These are phyloP conservation scores for Procavia capensis DNA, from an alignment of 2,113 vertebrate genomes.

Conservation along the genomic window DNA sequence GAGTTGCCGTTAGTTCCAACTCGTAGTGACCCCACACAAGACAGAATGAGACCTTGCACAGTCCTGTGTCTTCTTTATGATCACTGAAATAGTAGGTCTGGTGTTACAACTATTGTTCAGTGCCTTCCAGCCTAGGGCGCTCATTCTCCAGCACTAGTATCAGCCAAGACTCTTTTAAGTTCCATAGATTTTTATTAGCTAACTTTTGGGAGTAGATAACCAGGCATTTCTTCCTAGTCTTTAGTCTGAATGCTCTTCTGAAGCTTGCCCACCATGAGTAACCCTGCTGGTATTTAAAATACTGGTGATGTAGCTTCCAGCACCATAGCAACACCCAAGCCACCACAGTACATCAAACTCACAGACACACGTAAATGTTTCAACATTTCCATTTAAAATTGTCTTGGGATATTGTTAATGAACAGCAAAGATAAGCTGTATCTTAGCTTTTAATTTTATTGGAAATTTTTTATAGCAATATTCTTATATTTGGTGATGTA, in stretches of 20 bases:
- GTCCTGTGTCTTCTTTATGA: neutral
- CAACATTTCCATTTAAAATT: constrained; percentile 73
- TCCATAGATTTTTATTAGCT: neutral
- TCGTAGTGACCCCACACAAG: neutral
- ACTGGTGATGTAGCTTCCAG: neutral
- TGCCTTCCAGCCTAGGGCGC: neutral
- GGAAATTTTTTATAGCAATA: constrained; percentile 61
- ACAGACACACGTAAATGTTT: neutral
- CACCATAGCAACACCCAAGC: neutral
- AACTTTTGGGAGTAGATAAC: neutral
- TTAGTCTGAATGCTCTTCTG: neutral
- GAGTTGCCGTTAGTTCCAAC: neutral
- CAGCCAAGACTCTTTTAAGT: neutral
- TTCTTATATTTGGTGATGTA: constrained; percentile 42
- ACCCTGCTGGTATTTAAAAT: neutral
- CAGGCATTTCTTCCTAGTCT: neutral
- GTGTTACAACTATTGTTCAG: neutral
- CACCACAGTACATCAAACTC: neutral
- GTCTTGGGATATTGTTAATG: constrained; percentile 75
- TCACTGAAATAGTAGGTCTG: neutral
- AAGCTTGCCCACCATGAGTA: neutral
- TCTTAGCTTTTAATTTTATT: constrained; percentile 60
- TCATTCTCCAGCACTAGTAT: neutral
- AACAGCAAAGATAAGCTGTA: constrained; percentile 67
- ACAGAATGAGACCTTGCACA: neutral